Evolutionary conservation across 92 coral and sea anemone species (phyloP), one percentile per base, ranked within the genome.

Genomic region (Zoanthus gigantus): DNA sequence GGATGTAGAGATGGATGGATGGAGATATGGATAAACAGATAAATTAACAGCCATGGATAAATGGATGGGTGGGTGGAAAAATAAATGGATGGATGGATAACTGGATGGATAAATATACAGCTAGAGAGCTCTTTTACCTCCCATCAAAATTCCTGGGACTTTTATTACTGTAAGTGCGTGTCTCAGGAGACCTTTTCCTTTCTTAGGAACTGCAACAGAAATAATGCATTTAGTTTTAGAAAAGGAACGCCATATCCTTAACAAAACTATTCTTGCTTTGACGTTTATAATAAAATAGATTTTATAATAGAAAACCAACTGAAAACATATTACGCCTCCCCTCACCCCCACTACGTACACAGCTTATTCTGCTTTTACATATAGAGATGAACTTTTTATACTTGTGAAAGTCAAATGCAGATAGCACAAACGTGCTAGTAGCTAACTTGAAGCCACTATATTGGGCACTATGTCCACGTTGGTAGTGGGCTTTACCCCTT

Each of bases 91-190:
- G 8, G 32, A n/a, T n/a, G 18, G 16, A 23, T 16, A 5, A 0
- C 5, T 16, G 4, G 18, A 14, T 58, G 16, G n/a, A 58, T 4
- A 16, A n/a, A 63, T 16, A 4, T 6, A n/a, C 9, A 63, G 2
- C 9, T 8, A 63, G 8, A 23, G 1, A 16, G 7, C 2, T 63
- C 44, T 45, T 58, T 65, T 80, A 80, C 85, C 85, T 44, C 74
- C 85, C 7, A 80, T 80, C 5, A 80, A 52, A 44, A 80, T 80
- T 44, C 85, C 85, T 7, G 85, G 85, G 5, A 80, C 28, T 80
- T 45, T 80, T 23, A 80, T 65, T 18, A 80, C 85, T 48, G 65
- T 80, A 5, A 80, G 23, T 14, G 61, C 61, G 57, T 80, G 85
- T 47, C 44, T 18, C 12, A 65, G 30, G 17, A 80, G 58, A 12